Evolutionary conservation across 2,888 invertebrate species (phyloP).

Genomic region (Agrotis segetum): DNA sequence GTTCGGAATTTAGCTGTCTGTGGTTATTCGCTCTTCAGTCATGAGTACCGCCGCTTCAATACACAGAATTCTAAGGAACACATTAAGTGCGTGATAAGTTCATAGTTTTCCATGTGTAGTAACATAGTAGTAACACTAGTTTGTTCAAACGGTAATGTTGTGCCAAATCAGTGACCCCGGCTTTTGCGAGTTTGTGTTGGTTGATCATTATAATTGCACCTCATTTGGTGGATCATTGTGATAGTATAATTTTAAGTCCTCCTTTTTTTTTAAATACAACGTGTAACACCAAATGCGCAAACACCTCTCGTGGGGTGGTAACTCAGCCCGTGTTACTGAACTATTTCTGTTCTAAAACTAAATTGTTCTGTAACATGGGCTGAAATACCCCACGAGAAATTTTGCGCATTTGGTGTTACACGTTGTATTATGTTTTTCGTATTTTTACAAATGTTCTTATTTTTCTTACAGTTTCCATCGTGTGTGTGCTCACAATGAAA

Average conservation of each 20-base stretch:
- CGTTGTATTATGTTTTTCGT: no score
- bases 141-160: constrained; percentile 7
- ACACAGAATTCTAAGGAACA: constrained; percentile 12
- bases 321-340: no score
- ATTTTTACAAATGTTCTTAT: neutral
- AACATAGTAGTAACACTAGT: neutral
- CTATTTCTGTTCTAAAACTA: no score
- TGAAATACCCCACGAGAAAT: no score
- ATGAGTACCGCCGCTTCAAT: constrained; percentile 30
- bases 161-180: constrained; percentile 23
- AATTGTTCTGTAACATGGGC: no score
- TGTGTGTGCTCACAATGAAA: constrained; percentile 19
- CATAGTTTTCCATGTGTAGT: constrained; percentile 6
- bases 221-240: constrained; percentile 19
- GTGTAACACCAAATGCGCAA: no score
- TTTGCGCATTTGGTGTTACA: no score
- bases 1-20: neutral
- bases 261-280: no score
- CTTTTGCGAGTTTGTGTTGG: constrained; percentile 17
- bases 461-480: constrained; percentile 39
- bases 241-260: neutral
- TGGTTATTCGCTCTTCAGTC: constrained; percentile 40
- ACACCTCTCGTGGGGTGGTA: no score
- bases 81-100: constrained; percentile 40
- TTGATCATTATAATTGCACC: constrained; percentile 12